Evolutionary conservation across 2,888 invertebrate genomes (phyloP).

Genomic region (Nomada fabriciana): DNA sequence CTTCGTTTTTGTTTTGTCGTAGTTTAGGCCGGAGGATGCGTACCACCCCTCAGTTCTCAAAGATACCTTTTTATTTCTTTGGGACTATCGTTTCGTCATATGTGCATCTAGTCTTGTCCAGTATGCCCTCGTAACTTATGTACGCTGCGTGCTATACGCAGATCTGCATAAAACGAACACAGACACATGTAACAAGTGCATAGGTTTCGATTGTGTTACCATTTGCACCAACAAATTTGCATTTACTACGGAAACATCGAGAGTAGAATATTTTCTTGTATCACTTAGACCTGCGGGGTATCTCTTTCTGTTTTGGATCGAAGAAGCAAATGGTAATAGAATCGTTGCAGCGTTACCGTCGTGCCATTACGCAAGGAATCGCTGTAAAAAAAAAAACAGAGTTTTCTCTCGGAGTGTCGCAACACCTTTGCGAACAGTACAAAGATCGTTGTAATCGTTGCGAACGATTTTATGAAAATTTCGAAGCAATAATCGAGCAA

Average conservation of each 20-base stretch:
- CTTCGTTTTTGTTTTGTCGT: background rate
- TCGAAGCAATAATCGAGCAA: constrained; percentile 23
- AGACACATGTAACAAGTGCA: constrained; percentile 20
- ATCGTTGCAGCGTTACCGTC: constrained; percentile 40
- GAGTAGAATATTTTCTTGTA: background rate
- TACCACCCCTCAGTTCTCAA: constrained; percentile 29
- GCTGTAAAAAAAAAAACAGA: constrained; percentile 15
- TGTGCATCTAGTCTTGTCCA: constrained; percentile 82
- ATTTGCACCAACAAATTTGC: constrained; percentile 32
- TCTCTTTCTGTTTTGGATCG: background rate
- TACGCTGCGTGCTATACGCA: constrained; percentile 42
- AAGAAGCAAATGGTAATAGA: constrained; percentile 36
- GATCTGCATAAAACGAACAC: constrained; percentile 37
- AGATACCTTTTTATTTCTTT: constrained; percentile 21
- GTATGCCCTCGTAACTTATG: constrained; percentile 75
- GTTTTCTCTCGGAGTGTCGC: constrained; percentile 34
- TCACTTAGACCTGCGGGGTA: background rate
- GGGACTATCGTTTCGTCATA: constrained; percentile 70
- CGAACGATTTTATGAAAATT: background rate
- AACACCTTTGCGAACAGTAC: constrained; percentile 21
- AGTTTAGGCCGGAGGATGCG: constrained; percentile 53
- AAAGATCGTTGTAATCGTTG: background rate
- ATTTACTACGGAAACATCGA: constrained; percentile 6
- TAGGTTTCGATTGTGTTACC: constrained; percentile 39
- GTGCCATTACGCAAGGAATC: constrained; percentile 53